A percentile compares a stretch with the other conserved stretches of the same genome.
Evolutionary conservation across 2,888 invertebrate species (phyloP).

Genomic region (Eupithecia subfuscata): DNA sequence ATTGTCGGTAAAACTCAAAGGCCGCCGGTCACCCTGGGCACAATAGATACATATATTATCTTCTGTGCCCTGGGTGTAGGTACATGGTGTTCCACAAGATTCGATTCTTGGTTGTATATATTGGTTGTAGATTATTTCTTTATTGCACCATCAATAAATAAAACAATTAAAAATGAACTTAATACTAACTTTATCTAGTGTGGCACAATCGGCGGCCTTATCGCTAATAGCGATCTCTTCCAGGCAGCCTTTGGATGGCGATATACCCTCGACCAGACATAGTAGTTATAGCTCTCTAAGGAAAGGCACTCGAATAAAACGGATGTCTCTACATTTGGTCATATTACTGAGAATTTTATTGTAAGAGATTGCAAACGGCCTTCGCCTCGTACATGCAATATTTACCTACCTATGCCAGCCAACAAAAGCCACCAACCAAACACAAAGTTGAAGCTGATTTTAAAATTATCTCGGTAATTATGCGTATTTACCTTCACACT

Average conservation of each 20-base stretch:
- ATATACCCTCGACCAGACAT: background rate
- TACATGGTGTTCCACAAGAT: background rate
- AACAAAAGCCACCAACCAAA: background rate
- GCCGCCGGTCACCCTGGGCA: no score
- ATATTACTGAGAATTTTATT: conserved; percentile 16
- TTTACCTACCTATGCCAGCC: conserved; percentile 1
- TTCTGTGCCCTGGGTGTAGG: no score
- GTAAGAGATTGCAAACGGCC: conserved; percentile 18
- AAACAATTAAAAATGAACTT: no score
- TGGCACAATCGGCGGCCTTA: no score
- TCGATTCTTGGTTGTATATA: background rate
- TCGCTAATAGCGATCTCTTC: no score
- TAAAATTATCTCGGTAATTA: background rate
- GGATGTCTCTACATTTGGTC: conserved; percentile 2
- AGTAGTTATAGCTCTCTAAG: background rate
- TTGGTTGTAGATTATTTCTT: no score
- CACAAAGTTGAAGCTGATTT: background rate
- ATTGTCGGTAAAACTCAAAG: no score
- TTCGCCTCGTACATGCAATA: conserved; percentile 10
- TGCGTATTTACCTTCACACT: background rate
- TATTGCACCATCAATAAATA: no score
- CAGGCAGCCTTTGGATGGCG: no score
- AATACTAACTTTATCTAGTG: no score
- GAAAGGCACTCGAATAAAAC: background rate
- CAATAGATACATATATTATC: no score